Evolutionary conservation across 2,888 invertebrate genomes (phyloP), one percentile per base, ranked within the genome.

Genomic region (Xestia rhomboidea): DNA sequence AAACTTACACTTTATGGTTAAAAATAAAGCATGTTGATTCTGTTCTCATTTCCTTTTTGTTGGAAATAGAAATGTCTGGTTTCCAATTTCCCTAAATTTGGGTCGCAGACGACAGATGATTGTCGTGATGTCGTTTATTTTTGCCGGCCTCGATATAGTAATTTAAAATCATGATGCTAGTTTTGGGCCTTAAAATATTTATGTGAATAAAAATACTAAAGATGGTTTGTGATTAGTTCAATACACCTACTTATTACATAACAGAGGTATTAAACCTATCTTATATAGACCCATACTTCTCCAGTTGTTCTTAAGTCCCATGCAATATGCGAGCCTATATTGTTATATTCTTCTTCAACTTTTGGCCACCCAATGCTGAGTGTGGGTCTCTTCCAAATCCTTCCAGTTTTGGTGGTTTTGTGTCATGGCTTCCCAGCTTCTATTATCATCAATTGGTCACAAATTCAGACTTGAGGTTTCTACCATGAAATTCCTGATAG

Each of bases 21-120:
- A 30, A 60, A 60, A 38, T 62, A 49, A 75, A 60, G 41, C 24
- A 38, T 13, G 46, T 75, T 62, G 8, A 4, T 75, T 75, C 41
- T 44, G 44, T 44, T 54, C 18, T 13, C 30, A 21, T 34, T 64
- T 64, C 0, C 2, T 79, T 69, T 21, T 57, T 46, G 30, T 54
- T 63, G 11, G 15, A 44, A 62, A 71, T 38, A 51, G 21, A 5
- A 46, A 6, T 63, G 34, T 46, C 34, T 75, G 4, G 15, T 46
- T 49, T 54, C 24, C 51, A 18, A 49, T 54, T 51, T n/a, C 2
- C 0, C 13, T n/a, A 11, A n/a, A 76, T 76, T 68, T 67, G 66
- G 67, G 76, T 79, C 82, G 62, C 67, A 76, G 38, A 67, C 51
- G 82, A 41, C 51, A 68, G 51, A 10, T 41, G 67, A 51, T 3